Conservation (phyloP, 2,113 vertebrate species). For the Saguinus imperator region DNA sequence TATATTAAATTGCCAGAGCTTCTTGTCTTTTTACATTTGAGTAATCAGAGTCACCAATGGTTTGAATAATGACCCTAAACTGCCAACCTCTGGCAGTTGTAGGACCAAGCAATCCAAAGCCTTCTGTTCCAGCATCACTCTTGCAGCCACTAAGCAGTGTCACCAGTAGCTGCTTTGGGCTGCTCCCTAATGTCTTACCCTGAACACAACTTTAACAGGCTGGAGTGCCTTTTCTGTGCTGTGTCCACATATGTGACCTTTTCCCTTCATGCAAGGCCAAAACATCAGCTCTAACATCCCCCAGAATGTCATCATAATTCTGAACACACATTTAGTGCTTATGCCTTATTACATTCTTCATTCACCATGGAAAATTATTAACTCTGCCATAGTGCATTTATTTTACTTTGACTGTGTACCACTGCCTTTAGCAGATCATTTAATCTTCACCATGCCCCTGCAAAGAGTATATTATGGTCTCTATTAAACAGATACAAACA, state of each 20-base stretch:
- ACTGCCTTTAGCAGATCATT: neutral
- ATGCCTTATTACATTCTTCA: neutral
- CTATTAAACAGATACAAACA: neutral
- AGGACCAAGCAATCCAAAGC: neutral
- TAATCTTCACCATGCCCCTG: neutral
- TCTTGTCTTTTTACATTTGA: neutral
- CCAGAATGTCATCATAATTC: neutral
- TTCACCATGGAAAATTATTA: neutral
- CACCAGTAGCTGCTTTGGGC: fast-evolving
- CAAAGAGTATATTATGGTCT: neutral
- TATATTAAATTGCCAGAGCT: neutral
- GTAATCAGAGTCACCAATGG: neutral
- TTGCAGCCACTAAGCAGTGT: fast-evolving
- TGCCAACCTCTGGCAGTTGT: neutral
- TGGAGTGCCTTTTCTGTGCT: fast-evolving
- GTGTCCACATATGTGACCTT: neutral
- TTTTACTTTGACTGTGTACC: neutral
- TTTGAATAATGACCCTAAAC: neutral
- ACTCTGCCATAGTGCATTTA: neutral
- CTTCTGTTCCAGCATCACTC: neutral
- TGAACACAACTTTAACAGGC: too few relatives aligned
- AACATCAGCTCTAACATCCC: fast-evolving
- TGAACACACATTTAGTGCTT: neutral
- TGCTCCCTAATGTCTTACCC: fast-evolving
- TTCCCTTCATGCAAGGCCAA: neutral